phyloP scores from a whole-genome alignment of 1,140 invertebrate species.

The Coenobita brevimanus region DNA sequence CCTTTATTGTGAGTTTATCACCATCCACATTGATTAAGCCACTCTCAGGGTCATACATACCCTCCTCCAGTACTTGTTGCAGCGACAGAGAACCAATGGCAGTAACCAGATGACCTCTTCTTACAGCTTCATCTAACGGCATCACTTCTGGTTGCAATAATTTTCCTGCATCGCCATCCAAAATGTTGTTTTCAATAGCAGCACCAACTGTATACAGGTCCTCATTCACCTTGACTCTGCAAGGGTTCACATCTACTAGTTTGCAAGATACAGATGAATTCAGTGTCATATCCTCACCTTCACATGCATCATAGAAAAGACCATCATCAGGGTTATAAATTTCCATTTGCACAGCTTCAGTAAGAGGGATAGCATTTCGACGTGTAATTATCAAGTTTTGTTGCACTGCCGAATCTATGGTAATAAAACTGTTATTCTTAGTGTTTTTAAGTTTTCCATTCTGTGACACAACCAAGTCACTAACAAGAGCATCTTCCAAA shows the following conservation, averaged over 20 bases:
- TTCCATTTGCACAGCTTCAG: constrained; percentile 85
- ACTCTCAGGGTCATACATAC: constrained; percentile 85
- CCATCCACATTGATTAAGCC: constrained; percentile 82
- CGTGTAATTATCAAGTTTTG: constrained; percentile 82
- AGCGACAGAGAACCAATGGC: constrained; percentile 85
- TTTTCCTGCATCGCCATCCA: constrained; percentile 82
- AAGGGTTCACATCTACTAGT: constrained; percentile 81
- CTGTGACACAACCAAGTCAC: constrained; percentile 72
- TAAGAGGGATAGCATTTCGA: constrained; percentile 80
- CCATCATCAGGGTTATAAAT: constrained; percentile 85
- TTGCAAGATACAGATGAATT: constrained; percentile 82
- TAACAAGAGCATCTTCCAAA: constrained; percentile 73
- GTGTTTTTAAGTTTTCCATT: constrained; percentile 74
- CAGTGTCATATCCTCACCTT: constrained; percentile 83
- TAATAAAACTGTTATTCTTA: constrained; percentile 77
- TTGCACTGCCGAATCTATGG: constrained; percentile 82
- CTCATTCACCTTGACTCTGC: constrained; percentile 84
- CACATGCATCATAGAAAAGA: constrained; percentile 86
- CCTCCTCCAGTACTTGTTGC: constrained; percentile 88
- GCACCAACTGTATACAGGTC: constrained; percentile 79
- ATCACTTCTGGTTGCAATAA: constrained; percentile 80
- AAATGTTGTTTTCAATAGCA: constrained; percentile 74
- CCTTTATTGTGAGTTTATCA: constrained; percentile 83
- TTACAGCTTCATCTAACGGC: constrained; percentile 83
- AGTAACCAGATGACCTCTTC: constrained; percentile 85